phyloP scores from a whole-genome alignment of 2,113 vertebrate genomes.

The Coregonus clupeaformis region DNA sequence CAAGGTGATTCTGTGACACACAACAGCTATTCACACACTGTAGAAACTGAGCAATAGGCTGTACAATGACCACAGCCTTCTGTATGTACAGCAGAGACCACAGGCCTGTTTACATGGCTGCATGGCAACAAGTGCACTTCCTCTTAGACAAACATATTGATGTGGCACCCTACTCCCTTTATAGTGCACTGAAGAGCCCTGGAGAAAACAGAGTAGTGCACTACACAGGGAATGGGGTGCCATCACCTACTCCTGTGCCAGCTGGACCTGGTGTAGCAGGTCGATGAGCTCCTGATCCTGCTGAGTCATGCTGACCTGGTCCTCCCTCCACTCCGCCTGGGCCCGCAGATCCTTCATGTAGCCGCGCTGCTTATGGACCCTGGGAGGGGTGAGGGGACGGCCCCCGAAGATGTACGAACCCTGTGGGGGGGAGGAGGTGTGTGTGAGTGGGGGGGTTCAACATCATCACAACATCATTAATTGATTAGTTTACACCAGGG shows the following conservation, averaged over 20 bases:
- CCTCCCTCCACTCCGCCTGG: conserved; percentile 61
- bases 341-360: conserved; percentile 71
- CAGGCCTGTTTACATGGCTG: no score
- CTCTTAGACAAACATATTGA: no score
- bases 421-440: conserved; percentile 59
- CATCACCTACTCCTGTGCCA: conserved; percentile 75
- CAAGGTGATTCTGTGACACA: conserved; percentile 66
- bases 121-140: no score
- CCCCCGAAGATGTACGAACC: conserved; percentile 75
- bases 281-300: conserved; percentile 66
- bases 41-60: no score
- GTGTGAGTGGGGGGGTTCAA: not conserved
- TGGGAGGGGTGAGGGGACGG: conserved; percentile 71
- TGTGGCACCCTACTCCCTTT: no score
- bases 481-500: no score
- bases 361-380: conserved; percentile 60
- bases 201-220: no score
- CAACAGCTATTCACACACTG: conserved; percentile 8
- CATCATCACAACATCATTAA: not conserved
- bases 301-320: conserved; percentile 58
- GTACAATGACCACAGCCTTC: not conserved
- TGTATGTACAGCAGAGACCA: no score
- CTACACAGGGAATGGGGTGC: no score
- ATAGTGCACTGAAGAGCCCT: no score
- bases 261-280: conserved; percentile 72